These are phyloP conservation scores for Odontamblyopus lacepedii DNA, from an alignment of 2,797 vertebrate genomes.

Conservation along the genomic window DNA sequence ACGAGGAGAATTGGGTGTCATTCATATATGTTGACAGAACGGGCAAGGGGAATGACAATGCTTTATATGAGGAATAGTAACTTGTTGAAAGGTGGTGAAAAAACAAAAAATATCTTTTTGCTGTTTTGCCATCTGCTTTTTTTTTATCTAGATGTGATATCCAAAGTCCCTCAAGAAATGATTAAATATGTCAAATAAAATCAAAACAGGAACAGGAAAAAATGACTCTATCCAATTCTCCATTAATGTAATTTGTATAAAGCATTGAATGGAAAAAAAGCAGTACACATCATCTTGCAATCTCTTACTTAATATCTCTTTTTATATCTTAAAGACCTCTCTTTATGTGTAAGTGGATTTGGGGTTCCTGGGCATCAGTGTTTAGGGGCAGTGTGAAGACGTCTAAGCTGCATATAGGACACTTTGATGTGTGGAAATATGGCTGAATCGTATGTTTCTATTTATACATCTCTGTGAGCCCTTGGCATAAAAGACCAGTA, in stretches of 20 bases:
- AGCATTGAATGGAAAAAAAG: no score
- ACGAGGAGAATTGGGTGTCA: conserved; percentile 53
- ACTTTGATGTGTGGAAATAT: conserved; percentile 65
- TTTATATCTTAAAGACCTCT: conserved; percentile 23
- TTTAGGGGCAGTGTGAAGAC: conserved; percentile 38
- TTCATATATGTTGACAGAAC: conserved; percentile 44
- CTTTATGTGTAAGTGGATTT: conserved; percentile 36
- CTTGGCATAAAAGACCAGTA: conserved; percentile 49
- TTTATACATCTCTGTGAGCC: conserved; percentile 63
- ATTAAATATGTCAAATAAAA: background rate
- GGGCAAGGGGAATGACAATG: conserved; percentile 53
- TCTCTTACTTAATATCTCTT: background rate
- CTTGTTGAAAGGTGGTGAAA: conserved; percentile 27
- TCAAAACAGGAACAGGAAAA: no score
- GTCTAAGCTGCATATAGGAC: conserved; percentile 52
- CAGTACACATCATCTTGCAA: no score
- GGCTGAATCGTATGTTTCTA: conserved; percentile 50
- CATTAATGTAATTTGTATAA: no score
- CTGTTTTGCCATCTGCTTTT: background rate
- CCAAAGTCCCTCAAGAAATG: background rate
- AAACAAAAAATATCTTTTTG: conserved; percentile 23
- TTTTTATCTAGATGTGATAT: no score
- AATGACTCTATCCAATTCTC: no score
- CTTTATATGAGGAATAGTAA: conserved; percentile 29
- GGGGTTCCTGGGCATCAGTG: conserved; percentile 45